Percentiles rank a stretch among this genome's conserved stretches.
phyloP scores from a whole-genome alignment of 1,140 invertebrate species.

The Oncopeltus fasciatus region DNA sequence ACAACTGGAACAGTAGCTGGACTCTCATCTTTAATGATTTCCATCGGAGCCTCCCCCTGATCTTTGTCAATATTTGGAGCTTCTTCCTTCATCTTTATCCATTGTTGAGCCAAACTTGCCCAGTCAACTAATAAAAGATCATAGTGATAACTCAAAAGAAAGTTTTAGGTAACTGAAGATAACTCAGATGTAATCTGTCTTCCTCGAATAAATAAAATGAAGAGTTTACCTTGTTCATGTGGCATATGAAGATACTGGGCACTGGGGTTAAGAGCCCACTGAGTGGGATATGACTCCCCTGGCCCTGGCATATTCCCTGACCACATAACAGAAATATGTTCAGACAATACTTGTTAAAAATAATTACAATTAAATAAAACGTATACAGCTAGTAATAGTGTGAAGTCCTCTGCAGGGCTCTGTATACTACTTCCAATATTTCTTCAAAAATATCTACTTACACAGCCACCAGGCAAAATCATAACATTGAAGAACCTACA shows the following conservation, averaged over 20 bases:
- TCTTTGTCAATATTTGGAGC: constrained; percentile 14
- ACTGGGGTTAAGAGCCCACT: constrained; percentile 56
- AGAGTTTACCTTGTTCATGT: constrained; percentile 34
- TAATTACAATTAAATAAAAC: too few species aligned
- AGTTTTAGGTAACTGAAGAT: background rate
- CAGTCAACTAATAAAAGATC: constrained; percentile 57
- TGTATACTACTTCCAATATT: too few species aligned
- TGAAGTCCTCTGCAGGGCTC: too few species aligned
- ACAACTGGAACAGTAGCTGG: background rate
- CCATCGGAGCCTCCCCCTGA: constrained; percentile 72
- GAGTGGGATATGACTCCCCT: constrained; percentile 8
- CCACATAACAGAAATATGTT: constrained; percentile 3
- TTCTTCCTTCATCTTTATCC: constrained; percentile 89
- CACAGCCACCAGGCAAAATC: too few species aligned
- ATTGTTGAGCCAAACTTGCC: constrained; percentile 89
- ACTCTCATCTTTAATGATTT: constrained; percentile 52
- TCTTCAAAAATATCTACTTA: too few species aligned
- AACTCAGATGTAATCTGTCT: background rate
- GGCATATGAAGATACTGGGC: constrained; percentile 41
- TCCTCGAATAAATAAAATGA: background rate
- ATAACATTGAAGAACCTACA: too few species aligned
- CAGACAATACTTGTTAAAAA: background rate
- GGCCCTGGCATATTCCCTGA: background rate
- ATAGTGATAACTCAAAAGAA: background rate
- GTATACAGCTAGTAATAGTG: too few species aligned